A percentile compares a stretch with the other conserved stretches of the same genome.
phyloP scores from a whole-genome alignment of 2,888 invertebrate genomes.

The Idaea straminata region DNA sequence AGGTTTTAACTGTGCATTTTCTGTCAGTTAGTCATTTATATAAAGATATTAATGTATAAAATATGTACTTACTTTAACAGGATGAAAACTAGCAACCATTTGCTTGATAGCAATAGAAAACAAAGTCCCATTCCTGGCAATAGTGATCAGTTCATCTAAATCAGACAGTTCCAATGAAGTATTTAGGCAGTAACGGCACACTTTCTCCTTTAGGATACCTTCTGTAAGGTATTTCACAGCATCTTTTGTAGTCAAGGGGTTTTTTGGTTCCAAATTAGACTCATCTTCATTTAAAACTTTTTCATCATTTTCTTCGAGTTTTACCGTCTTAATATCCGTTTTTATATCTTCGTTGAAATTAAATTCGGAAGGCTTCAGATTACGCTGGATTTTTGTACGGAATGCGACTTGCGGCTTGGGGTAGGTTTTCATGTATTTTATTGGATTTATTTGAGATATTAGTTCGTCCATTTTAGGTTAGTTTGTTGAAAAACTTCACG shows the following conservation, averaged over 20 bases:
- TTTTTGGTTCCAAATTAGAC: constrained; percentile 11
- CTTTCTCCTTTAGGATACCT: constrained; percentile 52
- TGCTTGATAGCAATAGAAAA: constrained; percentile 62
- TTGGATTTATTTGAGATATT: not conserved
- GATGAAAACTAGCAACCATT: constrained; percentile 65
- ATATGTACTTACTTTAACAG: constrained; percentile 59
- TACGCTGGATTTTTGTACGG: not conserved
- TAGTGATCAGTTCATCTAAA: constrained; percentile 56
- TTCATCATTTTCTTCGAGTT: not conserved
- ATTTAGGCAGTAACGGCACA: constrained; percentile 64
- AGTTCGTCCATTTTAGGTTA: constrained; percentile 11
- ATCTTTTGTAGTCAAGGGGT: constrained; percentile 52
- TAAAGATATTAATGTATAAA: constrained; percentile 3
- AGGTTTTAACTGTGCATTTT: no score
- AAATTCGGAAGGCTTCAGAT: not conserved
- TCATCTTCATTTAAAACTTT: not conserved
- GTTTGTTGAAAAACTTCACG: not conserved
- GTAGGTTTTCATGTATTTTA: not conserved
- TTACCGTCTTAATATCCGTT: not conserved
- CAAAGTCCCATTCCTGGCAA: constrained; percentile 48
- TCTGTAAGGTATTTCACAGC: constrained; percentile 58
- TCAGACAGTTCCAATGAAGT: constrained; percentile 48
- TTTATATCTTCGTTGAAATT: not conserved
- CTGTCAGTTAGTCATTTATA: not conserved
- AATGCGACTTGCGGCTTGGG: not conserved